phyloP scores from a whole-genome alignment of 2,888 invertebrate species.

The Blastobasis lacticolella region DNA sequence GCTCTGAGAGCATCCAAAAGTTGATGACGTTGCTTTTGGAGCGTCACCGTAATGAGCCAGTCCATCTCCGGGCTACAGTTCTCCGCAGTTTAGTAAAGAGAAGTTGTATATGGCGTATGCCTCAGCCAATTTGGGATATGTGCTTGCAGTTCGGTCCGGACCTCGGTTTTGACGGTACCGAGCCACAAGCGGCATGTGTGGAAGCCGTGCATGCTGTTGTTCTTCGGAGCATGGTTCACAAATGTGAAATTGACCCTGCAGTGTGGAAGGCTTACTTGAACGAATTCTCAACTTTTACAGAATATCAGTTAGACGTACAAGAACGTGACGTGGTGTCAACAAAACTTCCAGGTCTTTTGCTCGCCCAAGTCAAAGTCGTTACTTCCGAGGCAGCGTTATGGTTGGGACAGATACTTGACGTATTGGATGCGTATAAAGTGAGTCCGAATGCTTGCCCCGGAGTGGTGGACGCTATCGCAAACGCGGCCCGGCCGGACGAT shows the following conservation, averaged over 20 bases:
- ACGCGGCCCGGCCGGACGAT: slow-evolving; percentile 21
- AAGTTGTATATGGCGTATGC: slow-evolving; percentile 41
- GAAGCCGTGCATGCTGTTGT: slow-evolving; percentile 50
- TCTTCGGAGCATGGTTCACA: slow-evolving; percentile 31
- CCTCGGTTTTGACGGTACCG: slow-evolving; percentile 41
- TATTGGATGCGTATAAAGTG: slow-evolving; percentile 27
- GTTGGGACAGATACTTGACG: slow-evolving; percentile 26
- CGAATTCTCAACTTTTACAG: slow-evolving; percentile 31
- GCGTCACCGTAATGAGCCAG: slow-evolving; percentile 40
- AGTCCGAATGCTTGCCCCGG: slow-evolving; percentile 20
- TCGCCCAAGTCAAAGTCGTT: slow-evolving; percentile 13
- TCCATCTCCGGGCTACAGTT: slow-evolving; percentile 39
- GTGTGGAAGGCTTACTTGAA: slow-evolving; percentile 28
- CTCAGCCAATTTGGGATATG: slow-evolving; percentile 32
- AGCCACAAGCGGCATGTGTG: slow-evolving; percentile 28
- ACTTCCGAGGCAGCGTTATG: slow-evolving; percentile 9
- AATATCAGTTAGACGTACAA: slow-evolving; percentile 28
- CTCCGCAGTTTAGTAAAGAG: slow-evolving; percentile 49
- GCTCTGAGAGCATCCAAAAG: slow-evolving; percentile 27
- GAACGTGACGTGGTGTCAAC: slow-evolving; percentile 27
- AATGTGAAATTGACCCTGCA: slow-evolving; percentile 14
- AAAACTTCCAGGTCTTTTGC: slow-evolving; percentile 22
- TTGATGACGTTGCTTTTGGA: slow-evolving; percentile 31
- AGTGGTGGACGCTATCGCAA: slow-evolving; percentile 21
- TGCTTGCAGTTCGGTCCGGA: slow-evolving; percentile 36